Evolutionary conservation across 1,140 invertebrate genomes (phyloP).

Genomic region (Sycophaga agraensis): DNA sequence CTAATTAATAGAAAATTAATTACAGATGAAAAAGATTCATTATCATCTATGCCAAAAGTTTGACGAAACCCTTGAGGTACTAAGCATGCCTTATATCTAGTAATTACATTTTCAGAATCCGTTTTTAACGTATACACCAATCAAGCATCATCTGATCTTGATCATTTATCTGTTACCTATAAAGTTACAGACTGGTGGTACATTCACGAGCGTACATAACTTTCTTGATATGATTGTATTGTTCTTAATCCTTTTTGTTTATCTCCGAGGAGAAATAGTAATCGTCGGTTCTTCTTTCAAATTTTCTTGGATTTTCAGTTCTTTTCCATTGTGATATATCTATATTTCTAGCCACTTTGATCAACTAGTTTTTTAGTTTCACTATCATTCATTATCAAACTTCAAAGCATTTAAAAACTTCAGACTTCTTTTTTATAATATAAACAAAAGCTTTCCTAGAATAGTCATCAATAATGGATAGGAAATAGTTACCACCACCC

Average conservation of each 20-base stretch:
- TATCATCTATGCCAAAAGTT: neutral
- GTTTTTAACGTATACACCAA: neutral
- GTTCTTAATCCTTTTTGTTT: neutral
- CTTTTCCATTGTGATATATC: constrained; percentile 5
- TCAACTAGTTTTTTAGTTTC: neutral
- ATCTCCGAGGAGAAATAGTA: constrained; percentile 6
- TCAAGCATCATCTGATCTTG: too few relatives aligned
- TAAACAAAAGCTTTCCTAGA: neutral
- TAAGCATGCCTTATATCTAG: neutral
- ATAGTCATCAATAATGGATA: neutral
- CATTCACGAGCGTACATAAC: neutral
- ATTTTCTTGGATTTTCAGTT: constrained; percentile 5
- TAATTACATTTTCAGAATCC: neutral
- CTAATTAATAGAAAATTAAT: too few relatives aligned
- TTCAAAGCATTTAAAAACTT: neutral
- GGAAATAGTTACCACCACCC: neutral
- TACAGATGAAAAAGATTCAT: neutral
- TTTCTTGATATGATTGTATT: neutral
- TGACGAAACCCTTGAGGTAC: neutral
- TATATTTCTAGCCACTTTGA: neutral
- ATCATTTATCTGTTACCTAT: neutral
- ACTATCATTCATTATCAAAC: neutral
- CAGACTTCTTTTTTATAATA: neutral
- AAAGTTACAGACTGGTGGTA: neutral
- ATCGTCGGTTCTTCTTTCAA: neutral